These are phyloP conservation scores for Alectura lathami DNA, from an alignment of 2,113 vertebrate genomes.

Conservation along the genomic window DNA sequence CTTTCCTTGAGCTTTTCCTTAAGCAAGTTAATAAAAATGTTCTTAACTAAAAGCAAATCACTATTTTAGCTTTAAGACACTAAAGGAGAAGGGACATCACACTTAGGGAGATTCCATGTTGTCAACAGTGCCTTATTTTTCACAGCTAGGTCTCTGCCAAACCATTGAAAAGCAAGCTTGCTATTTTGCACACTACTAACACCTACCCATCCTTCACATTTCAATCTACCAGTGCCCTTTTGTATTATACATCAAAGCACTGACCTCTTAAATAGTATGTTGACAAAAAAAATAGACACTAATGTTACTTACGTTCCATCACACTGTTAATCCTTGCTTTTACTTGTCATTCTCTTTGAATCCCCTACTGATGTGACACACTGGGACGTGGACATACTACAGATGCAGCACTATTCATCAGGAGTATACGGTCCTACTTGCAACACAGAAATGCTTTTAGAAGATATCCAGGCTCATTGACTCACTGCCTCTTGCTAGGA, in stretches of 20 bases:
- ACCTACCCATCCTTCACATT: constrained; percentile 44
- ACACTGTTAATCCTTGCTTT: constrained; percentile 20
- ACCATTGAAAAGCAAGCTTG: constrained; percentile 33
- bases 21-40: neutral
- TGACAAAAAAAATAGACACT: neutral
- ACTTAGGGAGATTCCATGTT: constrained; percentile 37
- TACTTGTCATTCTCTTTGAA: constrained; percentile 36
- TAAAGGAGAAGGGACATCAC: constrained; percentile 20
- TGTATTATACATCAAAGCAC: constrained; percentile 56
- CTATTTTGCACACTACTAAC: constrained; percentile 46
- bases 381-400: neutral
- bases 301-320: constrained; percentile 42
- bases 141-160: constrained; percentile 48
- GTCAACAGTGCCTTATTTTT: constrained; percentile 49
- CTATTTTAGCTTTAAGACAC: neutral
- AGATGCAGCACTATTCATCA: constrained; percentile 10
- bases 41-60: neutral
- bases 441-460: constrained; percentile 27
- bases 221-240: constrained; percentile 48
- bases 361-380: constrained; percentile 20
- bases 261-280: constrained; percentile 17
- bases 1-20: neutral
- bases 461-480: neutral
- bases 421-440: neutral
- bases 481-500: neutral